These are phyloP conservation scores for Hoplodrina blanda DNA, from an alignment of 2,888 invertebrate species.

Conservation along the genomic window DNA sequence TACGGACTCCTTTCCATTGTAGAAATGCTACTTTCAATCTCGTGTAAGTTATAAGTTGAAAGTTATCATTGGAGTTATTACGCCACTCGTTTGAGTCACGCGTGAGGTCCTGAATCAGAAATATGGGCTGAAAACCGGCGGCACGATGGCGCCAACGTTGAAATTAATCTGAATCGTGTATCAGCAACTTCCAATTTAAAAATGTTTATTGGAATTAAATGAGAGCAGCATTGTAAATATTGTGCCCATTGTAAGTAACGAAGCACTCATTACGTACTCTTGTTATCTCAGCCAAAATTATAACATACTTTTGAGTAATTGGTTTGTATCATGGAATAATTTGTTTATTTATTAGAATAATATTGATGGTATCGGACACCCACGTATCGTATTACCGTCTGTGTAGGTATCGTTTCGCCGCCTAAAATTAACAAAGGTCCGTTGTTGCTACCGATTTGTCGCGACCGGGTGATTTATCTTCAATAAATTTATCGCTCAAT, in stretches of 20 bases:
- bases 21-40: conserved; percentile 52
- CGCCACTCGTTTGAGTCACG: conserved; percentile 63
- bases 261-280: conserved; percentile 34
- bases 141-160: conserved; percentile 79
- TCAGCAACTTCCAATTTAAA: conserved; percentile 76
- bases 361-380: conserved; percentile 56
- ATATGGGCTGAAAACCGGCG: conserved; percentile 81
- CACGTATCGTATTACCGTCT: conserved; percentile 62
- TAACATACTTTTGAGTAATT: conserved; percentile 37
- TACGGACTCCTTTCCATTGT: conserved; percentile 60
- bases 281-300: conserved; percentile 59
- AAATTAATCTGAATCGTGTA: conserved; percentile 80
- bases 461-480: conserved; percentile 86
- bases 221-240: conserved; percentile 67
- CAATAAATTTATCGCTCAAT: conserved; percentile 88
- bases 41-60: conserved; percentile 49
- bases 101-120: conserved; percentile 83
- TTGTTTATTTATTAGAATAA: conserved; percentile 50
- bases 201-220: conserved; percentile 73
- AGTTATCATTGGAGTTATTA: conserved; percentile 65
- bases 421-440: conserved; percentile 71
- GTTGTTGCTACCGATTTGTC: conserved; percentile 87
- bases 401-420: conserved; percentile 61
- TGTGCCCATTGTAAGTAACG: conserved; percentile 62
- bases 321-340: conserved; percentile 34